phyloP scores from a whole-genome alignment of 1,140 invertebrate genomes.

The Palaemon carinicauda region DNA sequence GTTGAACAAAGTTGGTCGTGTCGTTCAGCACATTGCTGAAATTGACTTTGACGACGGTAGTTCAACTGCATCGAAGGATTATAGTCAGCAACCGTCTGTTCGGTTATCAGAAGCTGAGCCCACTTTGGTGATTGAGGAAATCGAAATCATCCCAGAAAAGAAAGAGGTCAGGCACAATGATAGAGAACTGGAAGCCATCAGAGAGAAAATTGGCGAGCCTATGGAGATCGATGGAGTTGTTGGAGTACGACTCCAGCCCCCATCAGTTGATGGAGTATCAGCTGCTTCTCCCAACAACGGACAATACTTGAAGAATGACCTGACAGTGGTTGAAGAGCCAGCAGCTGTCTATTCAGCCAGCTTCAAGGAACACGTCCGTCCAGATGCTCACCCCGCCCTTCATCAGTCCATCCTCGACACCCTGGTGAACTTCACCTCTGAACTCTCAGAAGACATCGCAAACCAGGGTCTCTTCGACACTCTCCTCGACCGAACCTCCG shows the following conservation, averaged over 20 bases:
- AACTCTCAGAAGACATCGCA: constrained; percentile 18
- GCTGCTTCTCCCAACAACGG: constrained; percentile 5
- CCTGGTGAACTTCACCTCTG: constrained; percentile 32
- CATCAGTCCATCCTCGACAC: constrained; percentile 8
- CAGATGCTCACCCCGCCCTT: neutral
- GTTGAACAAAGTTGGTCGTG: constrained; percentile 43
- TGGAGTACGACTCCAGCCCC: constrained; percentile 23
- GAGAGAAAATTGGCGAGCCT: neutral
- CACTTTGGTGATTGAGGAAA: neutral
- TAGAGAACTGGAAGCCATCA: neutral
- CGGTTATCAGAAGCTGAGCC: neutral
- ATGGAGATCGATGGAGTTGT: constrained; percentile 12
- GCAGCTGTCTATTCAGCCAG: neutral
- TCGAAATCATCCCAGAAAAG: neutral
- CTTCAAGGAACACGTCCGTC: neutral
- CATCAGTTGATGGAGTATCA: neutral
- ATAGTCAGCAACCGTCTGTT: neutral
- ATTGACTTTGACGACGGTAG: constrained; percentile 42
- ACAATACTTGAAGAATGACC: constrained; percentile 27
- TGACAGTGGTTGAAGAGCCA: neutral
- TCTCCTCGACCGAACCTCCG: constrained; percentile 18
- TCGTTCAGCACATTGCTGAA: constrained; percentile 45
- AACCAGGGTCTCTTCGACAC: constrained; percentile 20
- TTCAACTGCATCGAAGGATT: neutral
- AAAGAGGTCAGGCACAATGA: neutral